Base-by-base conservation (phyloP, 2,113 vertebrate species). In the Piaya cayana region DNA sequence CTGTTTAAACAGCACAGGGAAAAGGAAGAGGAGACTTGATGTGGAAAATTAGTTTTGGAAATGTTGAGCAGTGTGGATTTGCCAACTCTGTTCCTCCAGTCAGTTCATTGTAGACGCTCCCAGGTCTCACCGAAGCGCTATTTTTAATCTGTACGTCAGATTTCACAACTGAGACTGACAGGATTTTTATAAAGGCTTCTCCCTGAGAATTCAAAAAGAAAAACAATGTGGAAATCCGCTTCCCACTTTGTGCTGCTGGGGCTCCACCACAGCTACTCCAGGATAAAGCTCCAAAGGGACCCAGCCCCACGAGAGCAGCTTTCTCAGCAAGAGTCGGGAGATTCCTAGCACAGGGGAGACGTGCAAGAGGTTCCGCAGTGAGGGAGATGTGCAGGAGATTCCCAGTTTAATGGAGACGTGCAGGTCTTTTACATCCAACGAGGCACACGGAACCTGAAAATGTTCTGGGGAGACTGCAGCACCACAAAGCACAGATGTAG, bases 21-120 rank as follows among this genome's bases (percentile, higher is more conserved):
- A 94, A 97, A 96, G 95, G 95, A 97, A 97, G 86, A 95, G 87
- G 92, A 97, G 95, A 95, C 95, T 87, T 93, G 79, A 97, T 93
- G 96, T 96, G 95, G 96, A 97, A 97, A 95, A 96, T 97, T 94
- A 97, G 95, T 96, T 97, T 96, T 92, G 93, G 92, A 96, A 94
- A 95, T 62, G 95, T 91, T 93, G 93, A 97, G 80, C 81, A 12
- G 49, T 10, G 42, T 34, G 69, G 77, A 70, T 78, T 71, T 70
- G 97, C 97, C 97, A 94, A 7, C 83, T 82, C 64, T 88, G 76
- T 36, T 63, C 72, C 83, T 74, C 88, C 95, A 83, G 82, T 96
- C 93, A 91, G 45, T 71, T 93, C 91, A 88, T 2, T 82, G 55
- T 74, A 60, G 81, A 88, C 59, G 5, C 86, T 91, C n/a, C 58